phyloP scores from a whole-genome alignment of 2,888 invertebrate genomes.

The Pollenia angustigena region DNA sequence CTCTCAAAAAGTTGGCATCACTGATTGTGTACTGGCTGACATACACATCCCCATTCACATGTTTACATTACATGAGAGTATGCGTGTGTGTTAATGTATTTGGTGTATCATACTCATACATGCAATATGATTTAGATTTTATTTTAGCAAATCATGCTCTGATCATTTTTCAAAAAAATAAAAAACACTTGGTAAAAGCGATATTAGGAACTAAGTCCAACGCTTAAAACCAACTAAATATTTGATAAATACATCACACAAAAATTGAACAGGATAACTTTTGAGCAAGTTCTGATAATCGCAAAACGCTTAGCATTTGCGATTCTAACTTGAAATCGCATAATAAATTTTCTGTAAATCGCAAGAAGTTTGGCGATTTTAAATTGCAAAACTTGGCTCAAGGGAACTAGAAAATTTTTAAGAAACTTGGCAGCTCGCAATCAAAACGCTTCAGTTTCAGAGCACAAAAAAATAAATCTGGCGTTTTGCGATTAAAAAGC shows the following conservation, averaged over 20 bases:
- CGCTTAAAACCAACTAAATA: slow-evolving; percentile 36
- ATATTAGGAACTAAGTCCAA: slow-evolving; percentile 31
- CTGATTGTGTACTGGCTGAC: background rate
- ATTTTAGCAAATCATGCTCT: slow-evolving; percentile 75
- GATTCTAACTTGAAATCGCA: too few relatives aligned
- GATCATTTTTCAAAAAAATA: slow-evolving; percentile 83
- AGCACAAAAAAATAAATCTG: too few relatives aligned
- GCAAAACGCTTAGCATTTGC: too few relatives aligned
- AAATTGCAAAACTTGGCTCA: too few relatives aligned
- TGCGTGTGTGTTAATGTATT: slow-evolving; percentile 10
- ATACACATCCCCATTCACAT: background rate
- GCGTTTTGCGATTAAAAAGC: too few relatives aligned
- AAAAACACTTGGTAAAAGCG: slow-evolving; percentile 75
- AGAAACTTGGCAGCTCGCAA: too few relatives aligned
- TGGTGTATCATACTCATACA: slow-evolving; percentile 53
- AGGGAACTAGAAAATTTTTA: too few relatives aligned
- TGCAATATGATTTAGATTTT: slow-evolving; percentile 67
- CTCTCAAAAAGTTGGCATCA: too few relatives aligned
- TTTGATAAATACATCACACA: slow-evolving; percentile 19
- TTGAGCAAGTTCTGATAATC: background rate
- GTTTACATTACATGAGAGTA: background rate
- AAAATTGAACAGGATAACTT: background rate
- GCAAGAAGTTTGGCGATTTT: too few relatives aligned
- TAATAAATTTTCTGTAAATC: too few relatives aligned
- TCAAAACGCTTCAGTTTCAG: too few relatives aligned